A percentile compares a stretch with the other conserved stretches of the same genome.
Evolutionary conservation across 37 sponge, comb jelly and placozoan species (phyloP).

Genomic region (Aphrocallistes beatrix): DNA sequence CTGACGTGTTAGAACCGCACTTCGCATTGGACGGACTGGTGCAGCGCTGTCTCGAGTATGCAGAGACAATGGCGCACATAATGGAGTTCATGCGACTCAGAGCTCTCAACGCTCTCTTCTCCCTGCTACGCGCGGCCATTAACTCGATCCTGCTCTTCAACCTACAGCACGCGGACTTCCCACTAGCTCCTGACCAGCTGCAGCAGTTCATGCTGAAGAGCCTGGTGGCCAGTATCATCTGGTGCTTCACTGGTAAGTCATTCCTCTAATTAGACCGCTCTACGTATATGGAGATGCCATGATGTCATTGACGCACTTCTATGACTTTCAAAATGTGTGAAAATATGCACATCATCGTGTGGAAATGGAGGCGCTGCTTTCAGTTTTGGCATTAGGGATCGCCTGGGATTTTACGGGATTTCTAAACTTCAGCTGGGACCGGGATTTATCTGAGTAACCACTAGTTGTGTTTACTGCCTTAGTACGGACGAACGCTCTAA

Average conservation of each 20-base stretch:
- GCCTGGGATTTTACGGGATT: no score
- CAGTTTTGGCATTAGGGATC: no score
- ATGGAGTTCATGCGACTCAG: constrained; percentile 95
- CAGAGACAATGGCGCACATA: constrained; percentile 68
- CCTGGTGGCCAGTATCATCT: constrained; percentile 71
- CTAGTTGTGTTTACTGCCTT: no score
- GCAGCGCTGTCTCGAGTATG: constrained; percentile 49
- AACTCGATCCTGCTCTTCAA: constrained; percentile 77
- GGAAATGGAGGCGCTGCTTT: no score
- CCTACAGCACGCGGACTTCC: constrained; percentile 90
- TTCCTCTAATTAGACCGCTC: no score
- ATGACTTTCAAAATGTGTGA: no score
- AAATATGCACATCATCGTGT: no score
- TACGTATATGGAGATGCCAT: no score
- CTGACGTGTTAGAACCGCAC: constrained; percentile 56
- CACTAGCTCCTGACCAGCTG: constrained; percentile 65
- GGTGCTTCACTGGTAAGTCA: constrained; percentile 90
- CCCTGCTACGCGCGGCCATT: constrained; percentile 83
- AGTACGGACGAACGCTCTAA: no score
- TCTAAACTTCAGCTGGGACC: no score
- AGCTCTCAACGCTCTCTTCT: constrained; percentile 78
- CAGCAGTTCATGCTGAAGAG: constrained; percentile 73
- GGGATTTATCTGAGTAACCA: no score
- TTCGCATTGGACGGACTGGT: constrained; percentile 77
- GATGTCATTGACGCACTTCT: no score